Base-by-base conservation (phyloP, 2,888 invertebrate species). In the Himalopsyche anomala region DNA sequence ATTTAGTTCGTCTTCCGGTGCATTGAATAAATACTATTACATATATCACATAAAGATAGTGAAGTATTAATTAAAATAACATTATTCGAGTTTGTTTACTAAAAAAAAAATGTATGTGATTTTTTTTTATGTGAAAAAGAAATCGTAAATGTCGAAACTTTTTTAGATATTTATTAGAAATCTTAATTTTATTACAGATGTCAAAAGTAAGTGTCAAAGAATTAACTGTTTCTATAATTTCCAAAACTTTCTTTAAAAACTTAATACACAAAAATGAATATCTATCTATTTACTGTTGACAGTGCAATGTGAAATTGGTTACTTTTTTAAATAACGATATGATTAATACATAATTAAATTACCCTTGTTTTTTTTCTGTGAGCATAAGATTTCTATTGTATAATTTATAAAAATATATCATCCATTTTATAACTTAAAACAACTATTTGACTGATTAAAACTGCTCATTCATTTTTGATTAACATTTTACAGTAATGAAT, bases 51-150 rank as follows among this genome's bases (percentile, higher is more conserved):
- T 11, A 5, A 45, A 8, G 6, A 55, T 5, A 55, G 55, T 55
- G 1, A 1, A n/a, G 56, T n/a, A 56, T 56, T n/a, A 5, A 56
- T 56, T 19, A 56, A 56, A 56, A n/a, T 56, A 56, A 56, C 56
- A 56, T n/a, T 56, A 56, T 56, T 56, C 19, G 6, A 56, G n/a
- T 56, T n/a, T 56, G 56, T 56, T 45, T 56, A 56, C 11, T 2
- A 62, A 28, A 62, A 19, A n/a, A 62, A 28, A 62, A 28, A 4
- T 62, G 19, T 51, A 51, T 51, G n/a, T 62, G 28, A 6, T 36
- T 69, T 69, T 69, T n/a, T 69, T 36, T 9, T 8, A 69, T 4
- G 28, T 69, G 69, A 69, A 69, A 69, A 69, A 28, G 69, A 69
- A 69, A 69, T 69, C 69, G 69, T 6, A 12, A 69, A 28, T 36